These are phyloP conservation scores for Pelagia noctiluca DNA, from an alignment of 30 jellyfish, hydroid and myxozoan species.

Conservation along the genomic window DNA sequence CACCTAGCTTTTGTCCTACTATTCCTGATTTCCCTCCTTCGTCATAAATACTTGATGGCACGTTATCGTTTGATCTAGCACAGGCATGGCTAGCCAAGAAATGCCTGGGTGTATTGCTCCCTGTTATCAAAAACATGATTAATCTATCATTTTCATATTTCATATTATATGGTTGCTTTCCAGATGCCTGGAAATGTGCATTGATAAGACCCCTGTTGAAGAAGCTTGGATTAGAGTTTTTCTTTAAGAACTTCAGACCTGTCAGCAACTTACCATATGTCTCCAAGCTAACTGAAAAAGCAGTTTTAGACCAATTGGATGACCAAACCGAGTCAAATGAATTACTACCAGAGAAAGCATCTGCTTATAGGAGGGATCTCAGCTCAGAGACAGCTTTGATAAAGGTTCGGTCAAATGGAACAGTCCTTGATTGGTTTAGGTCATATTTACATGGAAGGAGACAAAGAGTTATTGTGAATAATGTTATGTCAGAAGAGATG, in stretches of 20 bases:
- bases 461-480: constrained; percentile 8
- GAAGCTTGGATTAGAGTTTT: constrained; percentile 49
- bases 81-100: constrained; percentile 51
- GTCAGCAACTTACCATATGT: constrained; percentile 66
- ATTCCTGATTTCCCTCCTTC: too few relatives aligned
- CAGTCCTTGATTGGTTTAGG: constrained; percentile 39
- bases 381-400: constrained; percentile 51
- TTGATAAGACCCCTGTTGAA: constrained; percentile 40
- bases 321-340: constrained; percentile 47
- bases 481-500: constrained; percentile 35
- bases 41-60: too few relatives aligned
- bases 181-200: constrained; percentile 69
- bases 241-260: constrained; percentile 59
- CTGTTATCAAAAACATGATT: constrained; percentile 46
- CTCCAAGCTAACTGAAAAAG: constrained; percentile 59
- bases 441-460: constrained; percentile 21
- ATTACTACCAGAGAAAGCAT: too few relatives aligned
- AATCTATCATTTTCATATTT: constrained; percentile 22
- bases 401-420: constrained; percentile 47
- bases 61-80: constrained; percentile 75
- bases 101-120: constrained; percentile 50
- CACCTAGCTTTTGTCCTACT: too few relatives aligned
- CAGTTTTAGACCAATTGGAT: constrained; percentile 42
- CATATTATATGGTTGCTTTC: constrained; percentile 51
- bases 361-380: constrained; percentile 51